Evolutionary conservation across 2,797 vertebrate species (phyloP).

Genomic region (Potorous gilbertii): DNA sequence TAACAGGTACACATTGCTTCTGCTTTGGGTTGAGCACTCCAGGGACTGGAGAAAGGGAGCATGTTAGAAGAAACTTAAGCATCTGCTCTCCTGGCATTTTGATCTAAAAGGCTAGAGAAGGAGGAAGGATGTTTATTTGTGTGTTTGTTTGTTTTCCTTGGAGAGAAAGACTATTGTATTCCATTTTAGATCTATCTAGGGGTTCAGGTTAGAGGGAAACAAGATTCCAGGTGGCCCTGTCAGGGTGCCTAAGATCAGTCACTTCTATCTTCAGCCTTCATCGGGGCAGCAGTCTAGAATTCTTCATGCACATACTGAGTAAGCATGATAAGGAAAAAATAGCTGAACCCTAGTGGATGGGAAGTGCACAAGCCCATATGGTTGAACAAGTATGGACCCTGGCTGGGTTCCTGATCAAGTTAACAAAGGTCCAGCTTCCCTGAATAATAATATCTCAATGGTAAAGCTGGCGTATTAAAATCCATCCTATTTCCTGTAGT

Average conservation of each 20-base stretch:
- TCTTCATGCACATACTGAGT: not conserved
- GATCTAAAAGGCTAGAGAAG: not conserved
- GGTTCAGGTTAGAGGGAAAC: not conserved
- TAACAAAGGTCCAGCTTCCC: constrained; percentile 26
- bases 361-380: rapidly evolving
- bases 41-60: not conserved
- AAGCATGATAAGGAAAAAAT: not conserved
- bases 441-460: not conserved
- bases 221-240: not conserved
- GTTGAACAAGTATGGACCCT: not conserved
- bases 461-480: constrained; percentile 59
- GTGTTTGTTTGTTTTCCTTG: not conserved
- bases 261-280: rapidly evolving
- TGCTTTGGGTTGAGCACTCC: constrained; percentile 24
- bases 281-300: not conserved
- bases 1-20: not conserved
- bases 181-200: constrained; percentile 17
- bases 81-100: constrained; percentile 39
- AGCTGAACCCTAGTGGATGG: not conserved
- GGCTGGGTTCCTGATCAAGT: constrained; percentile 29
- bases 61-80: constrained; percentile 34
- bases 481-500: constrained; percentile 7
- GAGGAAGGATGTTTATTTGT: constrained; percentile 34
- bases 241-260: not conserved
- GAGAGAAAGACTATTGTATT: not conserved